Base-by-base conservation (phyloP, 1,140 invertebrate species). In the Caenorhabditis latens region DNA sequence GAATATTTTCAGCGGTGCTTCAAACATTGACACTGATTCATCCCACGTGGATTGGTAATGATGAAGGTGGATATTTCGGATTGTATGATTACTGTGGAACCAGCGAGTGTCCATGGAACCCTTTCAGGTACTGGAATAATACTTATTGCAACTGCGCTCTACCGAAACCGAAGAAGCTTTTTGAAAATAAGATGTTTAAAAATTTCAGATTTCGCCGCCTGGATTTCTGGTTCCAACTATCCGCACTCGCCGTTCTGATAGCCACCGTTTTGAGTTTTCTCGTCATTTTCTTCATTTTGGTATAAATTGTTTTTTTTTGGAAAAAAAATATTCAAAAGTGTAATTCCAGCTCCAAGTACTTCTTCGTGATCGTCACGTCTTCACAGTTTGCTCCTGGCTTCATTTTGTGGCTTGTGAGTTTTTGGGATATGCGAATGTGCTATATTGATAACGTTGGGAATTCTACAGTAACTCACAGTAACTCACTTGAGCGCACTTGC, bases 361-460 rank as follows among this genome's bases (percentile, higher is more conserved):
- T 19, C 83, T 88, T 61, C 84, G 88, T 43, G 88, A 89, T 57
- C 63, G 83, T 55, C 43, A 87, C 46, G 89, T 88, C 7, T 86
- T 87, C 57, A 61, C 84, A 8, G 40, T 84, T 3, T 87, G 79
- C 21, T 89, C 88, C 2, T 89, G 89, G 89, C 83, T 89, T 57
- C 89, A 89, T 50, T 79, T 89, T 14, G 87, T 89, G 40, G 71
- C 85, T 13, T 89, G 89, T 89, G 43, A 87, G 85, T 67, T 55
- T 86, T 75, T 19, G 88, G 46, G 32, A 32, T 32, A 32, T 32
- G 32, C 32, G 2, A 32, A 2, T 32, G 32, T 32, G 32, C 32
- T 32, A 0, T 32, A 32, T 32, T 32, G 32, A 32, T 32, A 32
- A 32, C 32, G 32, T 32, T 32, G 32, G 2, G 32, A 32, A 32